Base-by-base conservation (phyloP, 2,797 vertebrate genomes). In the Aeoliscus strigatus region DNA sequence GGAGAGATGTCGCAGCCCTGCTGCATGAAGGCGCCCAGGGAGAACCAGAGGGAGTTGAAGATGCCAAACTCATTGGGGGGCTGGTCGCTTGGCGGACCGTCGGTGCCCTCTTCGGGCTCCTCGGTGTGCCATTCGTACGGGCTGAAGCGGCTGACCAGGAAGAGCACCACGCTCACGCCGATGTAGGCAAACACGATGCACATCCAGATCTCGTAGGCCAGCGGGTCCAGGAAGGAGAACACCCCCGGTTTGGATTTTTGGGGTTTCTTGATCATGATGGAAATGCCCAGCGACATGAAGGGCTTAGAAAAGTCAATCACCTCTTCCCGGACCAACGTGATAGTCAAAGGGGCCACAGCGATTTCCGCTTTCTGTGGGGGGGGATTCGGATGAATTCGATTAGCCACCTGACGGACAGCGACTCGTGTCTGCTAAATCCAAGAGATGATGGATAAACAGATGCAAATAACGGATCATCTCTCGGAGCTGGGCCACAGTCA, bases 141-240 rank as follows among this genome's bases (percentile, higher is more conserved):
- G 70, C 94, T 96, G 87, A 96, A 96, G 80, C 94, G 91, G 87
- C 94, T 96, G 82, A 96, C 94, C 82, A 96, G 91, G 89, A 96
- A 96, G 67, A 96, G 91, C 84, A 96, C 94, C 82, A 96, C 94
- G 82, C 94, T 96, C 82, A 96, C 94, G 62, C 94, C 94, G 76
- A 96, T 96, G 76, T 96, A 96, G 83, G 94, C 94, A 80, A 96
- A 96, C 78, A 96, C 93, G 78, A 96, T 96, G 88, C 94, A 96
- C 94, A 96, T 96, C 94, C 94, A 96, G 73, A 96, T 96, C 85
- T 96, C 94, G 72, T 96, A 96, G 39, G 94, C 94, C 88, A 96
- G 86, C 52, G 93, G 93, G 72, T 96, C 93, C 88, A 96, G 89
- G 88, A 96, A 96, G 80, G 94, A 96, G 85, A 96, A 96, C 35